These are phyloP conservation scores for Polymixis flavicincta DNA, from an alignment of 2,888 invertebrate genomes.

Conservation along the genomic window DNA sequence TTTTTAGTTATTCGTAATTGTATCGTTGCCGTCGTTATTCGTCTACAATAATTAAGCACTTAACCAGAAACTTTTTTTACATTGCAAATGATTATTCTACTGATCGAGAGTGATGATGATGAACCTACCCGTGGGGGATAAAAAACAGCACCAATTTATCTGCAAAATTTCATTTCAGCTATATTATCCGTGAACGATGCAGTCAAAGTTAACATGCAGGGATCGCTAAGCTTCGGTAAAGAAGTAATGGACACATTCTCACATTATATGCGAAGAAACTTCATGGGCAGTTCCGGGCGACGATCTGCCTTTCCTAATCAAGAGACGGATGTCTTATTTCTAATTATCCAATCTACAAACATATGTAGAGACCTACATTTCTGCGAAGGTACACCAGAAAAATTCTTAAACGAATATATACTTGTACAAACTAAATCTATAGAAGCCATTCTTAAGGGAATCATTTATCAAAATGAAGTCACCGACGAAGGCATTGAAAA, in stretches of 20 bases:
- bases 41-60: not conserved
- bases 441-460: conserved; percentile 70
- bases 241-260: conserved; percentile 78
- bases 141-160: not conserved
- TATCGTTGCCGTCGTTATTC: no score
- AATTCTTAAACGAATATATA: conserved; percentile 77
- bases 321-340: conserved; percentile 66
- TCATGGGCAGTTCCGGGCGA: conserved; percentile 55
- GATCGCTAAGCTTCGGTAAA: conserved; percentile 79
- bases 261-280: conserved; percentile 67
- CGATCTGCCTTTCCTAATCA: conserved; percentile 57
- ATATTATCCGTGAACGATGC: conserved; percentile 60
- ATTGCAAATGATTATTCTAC: not conserved
- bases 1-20: not conserved
- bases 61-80: not conserved
- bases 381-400: conserved; percentile 70
- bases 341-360: conserved; percentile 70
- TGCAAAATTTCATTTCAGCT: conserved; percentile 66
- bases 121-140: no score
- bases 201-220: conserved; percentile 82
- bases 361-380: conserved; percentile 76
- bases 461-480: conserved; percentile 56
- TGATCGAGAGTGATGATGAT: not conserved
- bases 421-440: conserved; percentile 72
- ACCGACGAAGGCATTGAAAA: conserved; percentile 42